Evolutionary conservation across 1,140 invertebrate genomes (phyloP).

Genomic region (Drosophila saltans): DNA sequence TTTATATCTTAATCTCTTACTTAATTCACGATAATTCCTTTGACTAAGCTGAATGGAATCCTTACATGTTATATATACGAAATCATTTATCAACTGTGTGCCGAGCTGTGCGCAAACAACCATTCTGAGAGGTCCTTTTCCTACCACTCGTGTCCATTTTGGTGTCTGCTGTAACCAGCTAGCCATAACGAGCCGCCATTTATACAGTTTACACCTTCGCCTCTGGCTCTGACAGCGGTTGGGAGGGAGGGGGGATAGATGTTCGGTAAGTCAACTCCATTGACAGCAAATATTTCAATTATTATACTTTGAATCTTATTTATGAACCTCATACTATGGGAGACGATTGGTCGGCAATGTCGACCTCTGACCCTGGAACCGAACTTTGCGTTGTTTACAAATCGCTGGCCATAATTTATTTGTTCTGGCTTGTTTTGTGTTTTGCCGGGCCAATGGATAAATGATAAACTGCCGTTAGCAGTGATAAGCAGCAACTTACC

Average conservation of each 20-base stretch:
- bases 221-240: slow-evolving; percentile 31
- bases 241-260: slow-evolving; percentile 17
- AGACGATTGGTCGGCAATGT: not conserved
- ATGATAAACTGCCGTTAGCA: slow-evolving; percentile 64
- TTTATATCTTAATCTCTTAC: slow-evolving; percentile 48
- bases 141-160: slow-evolving; percentile 31
- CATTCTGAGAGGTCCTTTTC: slow-evolving; percentile 17
- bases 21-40: slow-evolving; percentile 49
- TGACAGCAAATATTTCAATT: slow-evolving; percentile 81
- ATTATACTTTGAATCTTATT: slow-evolving; percentile 61
- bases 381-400: slow-evolving; percentile 69
- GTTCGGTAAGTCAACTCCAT: slow-evolving; percentile 71
- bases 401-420: slow-evolving; percentile 77
- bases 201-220: slow-evolving; percentile 77
- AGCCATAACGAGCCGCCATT: slow-evolving; percentile 73
- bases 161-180: slow-evolving; percentile 44
- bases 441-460: slow-evolving; percentile 64
- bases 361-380: slow-evolving; percentile 20
- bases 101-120: slow-evolving; percentile 42
- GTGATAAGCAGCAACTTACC: slow-evolving; percentile 51
- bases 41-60: slow-evolving; percentile 30
- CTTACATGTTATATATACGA: slow-evolving; percentile 37
- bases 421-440: slow-evolving; percentile 55
- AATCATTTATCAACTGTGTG: slow-evolving; percentile 62
- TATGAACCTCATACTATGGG: slow-evolving; percentile 39